These are phyloP conservation scores for Hydrotaea diabolus DNA, from an alignment of 2,888 invertebrate genomes.

Conservation along the genomic window DNA sequence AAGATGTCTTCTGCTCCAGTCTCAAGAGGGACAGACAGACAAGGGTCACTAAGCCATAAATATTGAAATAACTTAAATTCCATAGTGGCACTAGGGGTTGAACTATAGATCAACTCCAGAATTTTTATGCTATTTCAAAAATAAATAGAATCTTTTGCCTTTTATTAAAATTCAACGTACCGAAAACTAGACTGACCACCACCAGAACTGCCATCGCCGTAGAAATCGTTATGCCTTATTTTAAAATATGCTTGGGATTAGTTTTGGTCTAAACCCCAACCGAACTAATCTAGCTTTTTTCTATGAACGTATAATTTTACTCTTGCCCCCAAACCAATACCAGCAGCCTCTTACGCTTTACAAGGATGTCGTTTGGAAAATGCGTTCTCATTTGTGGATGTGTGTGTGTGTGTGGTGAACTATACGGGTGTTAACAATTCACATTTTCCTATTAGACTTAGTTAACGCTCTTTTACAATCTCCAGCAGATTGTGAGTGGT, in stretches of 20 bases:
- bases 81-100: too few relatives aligned
- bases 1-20: too few relatives aligned
- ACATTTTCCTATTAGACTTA: conserved; percentile 2
- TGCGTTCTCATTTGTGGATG: background rate
- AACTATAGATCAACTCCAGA: too few relatives aligned
- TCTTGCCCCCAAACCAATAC: background rate
- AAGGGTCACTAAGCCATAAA: too few relatives aligned
- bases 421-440: conserved; percentile 1
- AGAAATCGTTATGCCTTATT: background rate
- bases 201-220: too few relatives aligned
- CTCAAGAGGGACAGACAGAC: too few relatives aligned
- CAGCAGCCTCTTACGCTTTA: background rate
- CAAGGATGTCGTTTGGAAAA: background rate
- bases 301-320: background rate
- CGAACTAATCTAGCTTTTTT: background rate
- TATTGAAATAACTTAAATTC: too few relatives aligned
- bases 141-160: too few relatives aligned
- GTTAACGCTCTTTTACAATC: conserved; percentile 7
- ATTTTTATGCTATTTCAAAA: too few relatives aligned
- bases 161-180: background rate
- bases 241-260: conserved; percentile 5
- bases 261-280: background rate
- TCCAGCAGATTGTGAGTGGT: background rate
- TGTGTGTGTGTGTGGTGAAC: background rate
- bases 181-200: too few relatives aligned